These are phyloP conservation scores for Smutsia gigantea DNA, from an alignment of 2,797 vertebrate genomes.

Conservation along the genomic window DNA sequence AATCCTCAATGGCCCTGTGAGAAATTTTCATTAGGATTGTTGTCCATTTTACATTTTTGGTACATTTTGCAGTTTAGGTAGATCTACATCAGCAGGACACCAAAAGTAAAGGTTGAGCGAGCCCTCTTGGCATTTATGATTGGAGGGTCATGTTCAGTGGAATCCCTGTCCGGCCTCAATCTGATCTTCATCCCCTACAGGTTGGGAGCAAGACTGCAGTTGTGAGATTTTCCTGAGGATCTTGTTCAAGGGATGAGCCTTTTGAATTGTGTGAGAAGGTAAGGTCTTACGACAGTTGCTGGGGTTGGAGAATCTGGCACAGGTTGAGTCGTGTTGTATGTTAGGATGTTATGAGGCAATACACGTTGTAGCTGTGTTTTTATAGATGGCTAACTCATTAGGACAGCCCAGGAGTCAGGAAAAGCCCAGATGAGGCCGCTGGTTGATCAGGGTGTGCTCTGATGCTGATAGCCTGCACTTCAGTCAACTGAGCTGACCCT, in stretches of 20 bases:
- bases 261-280: neutral
- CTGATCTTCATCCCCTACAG: neutral
- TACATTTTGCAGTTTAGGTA: neutral
- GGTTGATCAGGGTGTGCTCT: neutral
- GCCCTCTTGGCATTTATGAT: neutral
- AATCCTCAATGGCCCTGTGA: neutral
- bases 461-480: fast-evolving
- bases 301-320: neutral
- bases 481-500: neutral
- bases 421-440: fast-evolving
- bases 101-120: neutral
- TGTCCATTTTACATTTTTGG: neutral
- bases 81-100: neutral
- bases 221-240: neutral
- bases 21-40: neutral
- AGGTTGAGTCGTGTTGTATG: neutral
- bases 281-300: neutral
- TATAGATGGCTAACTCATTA: neutral
- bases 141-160: neutral
- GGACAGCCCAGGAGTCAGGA: neutral
- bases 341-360: neutral
- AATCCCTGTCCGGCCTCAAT: neutral
- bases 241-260: neutral
- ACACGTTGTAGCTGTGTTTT: neutral
- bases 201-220: neutral